phyloP scores from a whole-genome alignment of 2,888 invertebrate species.

The Adela reaumurella region DNA sequence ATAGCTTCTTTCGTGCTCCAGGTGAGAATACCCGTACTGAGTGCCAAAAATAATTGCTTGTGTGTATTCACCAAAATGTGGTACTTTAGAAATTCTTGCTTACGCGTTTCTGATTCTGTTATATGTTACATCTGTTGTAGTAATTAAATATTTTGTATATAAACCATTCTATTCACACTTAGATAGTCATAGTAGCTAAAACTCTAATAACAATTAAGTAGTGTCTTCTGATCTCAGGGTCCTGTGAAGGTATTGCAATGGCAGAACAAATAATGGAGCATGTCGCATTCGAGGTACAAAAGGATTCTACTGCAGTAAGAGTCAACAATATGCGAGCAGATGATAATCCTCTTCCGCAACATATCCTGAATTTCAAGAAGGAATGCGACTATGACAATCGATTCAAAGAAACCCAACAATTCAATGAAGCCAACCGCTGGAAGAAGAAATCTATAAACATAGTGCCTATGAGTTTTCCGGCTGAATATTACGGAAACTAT shows the following conservation, averaged over 20 bases:
- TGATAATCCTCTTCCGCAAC: slow-evolving; percentile 39
- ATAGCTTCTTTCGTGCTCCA: slow-evolving; percentile 67
- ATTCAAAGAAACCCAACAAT: slow-evolving; percentile 43
- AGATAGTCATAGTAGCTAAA: too few species aligned
- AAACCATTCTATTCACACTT: too few species aligned
- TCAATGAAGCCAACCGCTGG: slow-evolving; percentile 69
- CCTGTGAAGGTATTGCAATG: slow-evolving; percentile 56
- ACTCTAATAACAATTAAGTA: too few species aligned
- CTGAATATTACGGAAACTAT: slow-evolving; percentile 52
- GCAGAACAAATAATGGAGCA: slow-evolving; percentile 69
- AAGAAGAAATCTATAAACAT: slow-evolving; percentile 66
- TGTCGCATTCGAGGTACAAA: slow-evolving; percentile 52
- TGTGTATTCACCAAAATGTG: too few species aligned
- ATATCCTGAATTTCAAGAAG: slow-evolving; percentile 52
- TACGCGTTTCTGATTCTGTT: too few species aligned
- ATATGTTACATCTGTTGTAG: too few species aligned
- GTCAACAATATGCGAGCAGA: slow-evolving; percentile 49
- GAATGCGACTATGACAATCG: slow-evolving; percentile 55
- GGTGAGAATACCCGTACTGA: too few species aligned
- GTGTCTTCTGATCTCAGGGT: slow-evolving; percentile 35
- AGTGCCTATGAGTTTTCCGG: slow-evolving; percentile 63
- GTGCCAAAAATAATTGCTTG: too few species aligned
- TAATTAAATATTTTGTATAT: too few species aligned
- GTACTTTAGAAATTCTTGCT: too few species aligned
- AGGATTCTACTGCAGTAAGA: slow-evolving; percentile 58